Conservation (phyloP, 2,797 vertebrate genomes). For the Lepus oiostolus region DNA sequence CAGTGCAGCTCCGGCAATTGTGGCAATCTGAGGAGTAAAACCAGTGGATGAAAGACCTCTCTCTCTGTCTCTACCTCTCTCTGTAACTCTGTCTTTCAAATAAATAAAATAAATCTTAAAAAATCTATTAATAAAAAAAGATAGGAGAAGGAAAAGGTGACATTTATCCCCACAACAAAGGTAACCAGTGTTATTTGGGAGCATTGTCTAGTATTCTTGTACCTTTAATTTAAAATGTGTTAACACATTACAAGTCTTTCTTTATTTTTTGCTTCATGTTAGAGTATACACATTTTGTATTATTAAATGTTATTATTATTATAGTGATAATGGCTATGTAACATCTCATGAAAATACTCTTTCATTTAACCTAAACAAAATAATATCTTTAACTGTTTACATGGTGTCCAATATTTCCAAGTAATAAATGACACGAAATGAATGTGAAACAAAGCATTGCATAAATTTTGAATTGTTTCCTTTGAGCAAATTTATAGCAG, state of each 20-base stretch:
- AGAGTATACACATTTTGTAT: not conserved
- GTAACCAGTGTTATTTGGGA: not conserved
- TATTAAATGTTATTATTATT: not conserved
- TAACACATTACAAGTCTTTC: not conserved
- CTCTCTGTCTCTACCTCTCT: no score
- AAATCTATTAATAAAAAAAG: not conserved
- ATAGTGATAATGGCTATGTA: not conserved
- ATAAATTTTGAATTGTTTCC: slow-evolving; percentile 35
- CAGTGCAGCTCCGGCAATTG: no score
- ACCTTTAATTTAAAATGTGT: not conserved
- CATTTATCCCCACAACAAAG: not conserved
- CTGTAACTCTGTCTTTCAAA: no score
- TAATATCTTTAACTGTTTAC: not conserved
- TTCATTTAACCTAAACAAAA: not conserved
- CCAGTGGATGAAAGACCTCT: not conserved
- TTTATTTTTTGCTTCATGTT: slow-evolving; percentile 15
- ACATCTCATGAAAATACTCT: not conserved
- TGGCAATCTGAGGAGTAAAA: no score
- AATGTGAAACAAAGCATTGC: not conserved
- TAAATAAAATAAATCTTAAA: no score
- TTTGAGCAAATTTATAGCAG: not conserved
- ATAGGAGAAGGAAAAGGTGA: not conserved
- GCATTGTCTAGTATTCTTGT: not conserved
- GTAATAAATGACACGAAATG: not conserved
- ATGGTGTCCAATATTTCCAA: slow-evolving; percentile 36